These are phyloP conservation scores for Euthynnus affinis DNA, from an alignment of 2,797 vertebrate species.

Conservation along the genomic window DNA sequence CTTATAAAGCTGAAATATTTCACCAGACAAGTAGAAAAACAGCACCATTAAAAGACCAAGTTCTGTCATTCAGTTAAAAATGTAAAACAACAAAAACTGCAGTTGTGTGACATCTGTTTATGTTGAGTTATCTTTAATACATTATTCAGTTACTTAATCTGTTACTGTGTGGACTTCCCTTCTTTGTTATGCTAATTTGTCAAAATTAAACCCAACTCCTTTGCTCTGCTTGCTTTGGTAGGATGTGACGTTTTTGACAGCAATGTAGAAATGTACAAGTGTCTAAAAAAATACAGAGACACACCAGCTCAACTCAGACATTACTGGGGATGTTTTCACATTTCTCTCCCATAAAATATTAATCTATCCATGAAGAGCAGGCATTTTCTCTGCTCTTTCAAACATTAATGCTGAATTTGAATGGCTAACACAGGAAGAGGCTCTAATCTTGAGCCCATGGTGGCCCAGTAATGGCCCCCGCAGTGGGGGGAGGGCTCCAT, in stretches of 20 bases:
- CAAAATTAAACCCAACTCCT: slow-evolving; percentile 13
- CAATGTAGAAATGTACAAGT: neutral
- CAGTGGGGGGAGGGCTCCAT: slow-evolving; percentile 64
- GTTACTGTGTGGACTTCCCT: no score
- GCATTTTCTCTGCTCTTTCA: slow-evolving; percentile 76
- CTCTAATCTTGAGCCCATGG: slow-evolving; percentile 76
- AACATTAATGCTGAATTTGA: slow-evolving; percentile 83
- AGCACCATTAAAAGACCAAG: slow-evolving; percentile 2
- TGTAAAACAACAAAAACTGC: slow-evolving; percentile 18
- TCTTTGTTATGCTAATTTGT: slow-evolving; percentile 14
- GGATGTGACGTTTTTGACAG: slow-evolving; percentile 37
- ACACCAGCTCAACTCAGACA: slow-evolving; percentile 45
- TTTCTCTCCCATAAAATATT: slow-evolving; percentile 78
- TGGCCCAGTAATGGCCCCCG: slow-evolving; percentile 70
- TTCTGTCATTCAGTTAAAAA: slow-evolving; percentile 3
- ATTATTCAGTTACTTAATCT: no score
- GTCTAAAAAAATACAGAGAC: slow-evolving; percentile 36
- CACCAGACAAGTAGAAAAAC: neutral
- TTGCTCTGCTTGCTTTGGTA: slow-evolving; percentile 17
- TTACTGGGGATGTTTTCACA: slow-evolving; percentile 69
- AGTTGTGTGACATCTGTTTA: neutral
- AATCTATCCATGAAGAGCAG: slow-evolving; percentile 69
- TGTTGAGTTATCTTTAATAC: no score
- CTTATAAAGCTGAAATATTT: neutral
- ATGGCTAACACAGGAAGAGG: slow-evolving; percentile 71